Evolutionary conservation across 2,888 invertebrate species (phyloP), one percentile per base, ranked within the genome.

Genomic region (Agrenia bidenticulata): DNA sequence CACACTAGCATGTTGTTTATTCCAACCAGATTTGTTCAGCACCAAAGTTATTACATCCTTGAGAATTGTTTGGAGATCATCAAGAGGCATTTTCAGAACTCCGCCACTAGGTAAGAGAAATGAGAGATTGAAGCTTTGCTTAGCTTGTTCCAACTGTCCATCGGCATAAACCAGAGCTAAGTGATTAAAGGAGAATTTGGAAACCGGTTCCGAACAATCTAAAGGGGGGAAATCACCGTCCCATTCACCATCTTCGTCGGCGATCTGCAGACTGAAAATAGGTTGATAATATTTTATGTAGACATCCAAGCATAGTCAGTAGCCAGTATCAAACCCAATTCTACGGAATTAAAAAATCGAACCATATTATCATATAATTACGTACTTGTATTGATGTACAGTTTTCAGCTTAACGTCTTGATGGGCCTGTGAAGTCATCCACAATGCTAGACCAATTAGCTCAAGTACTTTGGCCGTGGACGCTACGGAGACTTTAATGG

Each of bases 221-320:
- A 98, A 83, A 75, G 90, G 89, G 0, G 96, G 95, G 79, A 98
- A 95, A 77, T 94, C 96, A 81, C 86, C 86, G 80, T 94, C 94
- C 1, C 94, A 90, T 81, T 95, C 95, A 1, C 96, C 97, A 79
- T 95, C 94, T 78, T 97, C 96, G 81, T 97, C 97, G 26, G 93
- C 94, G 80, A 97, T 93, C 79, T 91, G 93, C 62, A 97, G 84
- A 50, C 92, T 92, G 79, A 94, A 96, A 77, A 4, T 7, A 9
- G 24, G 2, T 5, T 17, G 19, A 21, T 19, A 2, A 21, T 21
- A 9, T 7, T 21, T 49, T n/a, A 13, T 19, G 9, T 49, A 17
- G 17, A 49, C 21, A 13, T 7, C 50, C 7, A 49, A 49, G n/a
- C 13, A n/a, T n/a, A n/a, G n/a, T n/a, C n/a, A n/a, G n/a, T 32